Evolutionary conservation across 2,888 invertebrate genomes (phyloP), one percentile per base, ranked within the genome.

Genomic region (Galerucella nymphaeae): DNA sequence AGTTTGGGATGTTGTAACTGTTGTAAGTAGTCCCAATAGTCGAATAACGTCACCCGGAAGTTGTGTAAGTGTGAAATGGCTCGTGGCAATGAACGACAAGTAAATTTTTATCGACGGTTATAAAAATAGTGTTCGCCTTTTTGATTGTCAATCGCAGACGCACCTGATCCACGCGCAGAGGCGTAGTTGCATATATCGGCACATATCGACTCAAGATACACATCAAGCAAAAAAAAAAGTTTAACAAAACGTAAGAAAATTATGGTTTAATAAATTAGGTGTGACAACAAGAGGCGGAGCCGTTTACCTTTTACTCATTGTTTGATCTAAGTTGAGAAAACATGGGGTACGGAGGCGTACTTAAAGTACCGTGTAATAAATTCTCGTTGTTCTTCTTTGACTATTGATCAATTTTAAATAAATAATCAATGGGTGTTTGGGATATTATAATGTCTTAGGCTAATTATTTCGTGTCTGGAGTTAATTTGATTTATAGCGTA

Each of bases 301-400:
- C 55, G 23, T 64, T 64, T 70, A 64, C 63, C 64, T 70, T 70
- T 70, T 63, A 63, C 70, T 70, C 70, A 70, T 70, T 70, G 70
- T 70, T 70, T 70, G 70, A 53, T 63, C 45, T 61, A 67, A 59
- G 67, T 67, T 30, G 59, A 67, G 50, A 59, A 61, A 67, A 59
- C 67, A 48, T 50, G 50, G 59, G 48, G 59, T 67, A 55, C 16
- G 67, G 18, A 67, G 67, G 67, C 67, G 67, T 67, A 59, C 48
- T 45, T 67, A 50, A 23, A 67, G 38, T 50, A 50, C 61, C 41
- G 50, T 61, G 61, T 45, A 30, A 61, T 59, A 59, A 67, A 67
- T 67, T 67, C 48, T 61, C 45, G 45, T 45, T 13, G 66, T 58
- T 61, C 67, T 48, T 61, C 67, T 67, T 67, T 67, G 59, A 59